Evolutionary conservation across 2,797 vertebrate species (phyloP).

Genomic region (Ambastaia sidthimunki): DNA sequence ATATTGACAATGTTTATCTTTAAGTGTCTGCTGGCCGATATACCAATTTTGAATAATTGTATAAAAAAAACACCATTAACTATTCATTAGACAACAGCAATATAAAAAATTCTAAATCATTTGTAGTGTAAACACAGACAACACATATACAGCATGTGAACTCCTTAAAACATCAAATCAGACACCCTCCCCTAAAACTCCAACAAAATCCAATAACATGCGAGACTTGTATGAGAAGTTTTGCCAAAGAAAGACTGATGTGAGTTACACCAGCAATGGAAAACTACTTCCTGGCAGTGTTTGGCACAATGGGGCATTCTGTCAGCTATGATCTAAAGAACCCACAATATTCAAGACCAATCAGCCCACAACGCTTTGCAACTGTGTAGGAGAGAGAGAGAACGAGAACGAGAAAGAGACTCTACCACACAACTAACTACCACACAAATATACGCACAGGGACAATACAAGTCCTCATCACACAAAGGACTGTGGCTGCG

Average conservation of each 20-base stretch:
- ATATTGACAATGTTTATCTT: too few relatives aligned
- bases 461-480: conserved; percentile 70
- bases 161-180: not conserved
- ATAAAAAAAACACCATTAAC: too few relatives aligned
- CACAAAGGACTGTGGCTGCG: conserved; percentile 71
- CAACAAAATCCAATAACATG: not conserved
- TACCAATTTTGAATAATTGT: too few relatives aligned
- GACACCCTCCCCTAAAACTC: not conserved
- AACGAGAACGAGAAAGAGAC: conserved; percentile 5
- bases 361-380: conserved; percentile 4
- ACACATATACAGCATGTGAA: not conserved
- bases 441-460: conserved; percentile 29
- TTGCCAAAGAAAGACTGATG: not conserved
- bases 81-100: too few relatives aligned
- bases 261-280: not conserved
- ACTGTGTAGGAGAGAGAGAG: not conserved
- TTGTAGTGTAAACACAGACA: too few relatives aligned
- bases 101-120: too few relatives aligned
- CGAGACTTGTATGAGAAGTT: not conserved
- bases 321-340: conserved; percentile 1
- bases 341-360: not conserved
- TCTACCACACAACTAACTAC: conserved; percentile 21
- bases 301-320: not conserved
- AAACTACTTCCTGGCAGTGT: not conserved
- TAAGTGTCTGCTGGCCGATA: too few relatives aligned